Percentiles rank a stretch among this genome's conserved stretches.
phyloP scores from a whole-genome alignment of 2,797 vertebrate genomes.

The Artibeus lituratus region DNA sequence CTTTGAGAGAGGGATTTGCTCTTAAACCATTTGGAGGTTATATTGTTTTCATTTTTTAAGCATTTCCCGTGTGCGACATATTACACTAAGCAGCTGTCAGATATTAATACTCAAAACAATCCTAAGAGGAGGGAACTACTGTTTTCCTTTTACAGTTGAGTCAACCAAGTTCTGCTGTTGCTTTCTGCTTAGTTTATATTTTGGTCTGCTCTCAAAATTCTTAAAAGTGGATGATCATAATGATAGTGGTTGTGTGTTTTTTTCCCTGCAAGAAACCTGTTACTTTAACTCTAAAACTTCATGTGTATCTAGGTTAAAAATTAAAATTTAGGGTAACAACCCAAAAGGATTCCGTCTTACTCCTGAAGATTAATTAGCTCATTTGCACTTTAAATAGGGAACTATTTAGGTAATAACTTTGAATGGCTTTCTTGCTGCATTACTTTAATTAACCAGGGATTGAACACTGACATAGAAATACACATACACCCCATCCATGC shows the following conservation, averaged over 20 bases:
- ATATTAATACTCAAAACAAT: not conserved
- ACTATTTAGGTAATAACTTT: not conserved
- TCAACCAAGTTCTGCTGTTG: accelerated
- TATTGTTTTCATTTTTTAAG: not conserved
- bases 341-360: not conserved
- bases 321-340: not conserved
- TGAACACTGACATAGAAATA: not conserved
- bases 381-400: not conserved
- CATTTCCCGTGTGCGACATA: not conserved
- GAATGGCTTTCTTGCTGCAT: not conserved
- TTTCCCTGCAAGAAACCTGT: not conserved
- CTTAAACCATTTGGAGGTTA: not conserved
- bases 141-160: not conserved
- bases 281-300: not conserved
- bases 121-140: accelerated
- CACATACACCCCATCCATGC: accelerated
- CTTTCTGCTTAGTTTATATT: not conserved
- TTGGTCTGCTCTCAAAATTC: not conserved
- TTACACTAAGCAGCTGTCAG: not conserved
- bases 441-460: no score
- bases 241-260: not conserved
- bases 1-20: not conserved
- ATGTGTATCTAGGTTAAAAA: not conserved
- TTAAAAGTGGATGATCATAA: no score
- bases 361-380: not conserved